phyloP scores from a whole-genome alignment of 35 echinoderm and acorn worm genomes.

The Anneissia japonica region DNA sequence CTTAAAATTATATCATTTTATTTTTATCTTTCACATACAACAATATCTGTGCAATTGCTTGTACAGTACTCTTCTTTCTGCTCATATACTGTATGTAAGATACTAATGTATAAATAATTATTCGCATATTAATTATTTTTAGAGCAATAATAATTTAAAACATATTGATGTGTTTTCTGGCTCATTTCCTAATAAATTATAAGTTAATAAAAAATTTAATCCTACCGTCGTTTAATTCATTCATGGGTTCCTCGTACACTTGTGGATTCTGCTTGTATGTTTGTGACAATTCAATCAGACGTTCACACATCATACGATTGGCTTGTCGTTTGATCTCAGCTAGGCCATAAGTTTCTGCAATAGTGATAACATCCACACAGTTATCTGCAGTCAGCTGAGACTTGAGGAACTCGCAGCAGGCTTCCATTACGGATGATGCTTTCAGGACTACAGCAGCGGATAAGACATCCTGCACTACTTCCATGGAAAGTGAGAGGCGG shows the following conservation, averaged over 20 bases:
- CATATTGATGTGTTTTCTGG: too few species aligned
- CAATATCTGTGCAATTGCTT: too few species aligned
- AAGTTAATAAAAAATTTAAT: background rate
- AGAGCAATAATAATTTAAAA: too few species aligned
- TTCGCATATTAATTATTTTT: too few species aligned
- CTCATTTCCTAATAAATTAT: too few species aligned
- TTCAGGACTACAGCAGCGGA: conserved; percentile 46
- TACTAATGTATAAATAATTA: too few species aligned
- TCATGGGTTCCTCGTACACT: background rate
- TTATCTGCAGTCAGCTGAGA: conserved; percentile 70
- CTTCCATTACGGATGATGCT: conserved; percentile 52
- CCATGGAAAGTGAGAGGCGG: conserved; percentile 46
- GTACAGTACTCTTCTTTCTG: too few species aligned
- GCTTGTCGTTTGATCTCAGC: conserved; percentile 67
- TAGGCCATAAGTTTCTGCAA: conserved; percentile 62
- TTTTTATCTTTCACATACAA: too few species aligned
- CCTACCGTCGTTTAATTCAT: background rate
- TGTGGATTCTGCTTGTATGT: conserved; percentile 43
- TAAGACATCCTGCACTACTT: conserved; percentile 51
- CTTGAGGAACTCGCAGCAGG: conserved; percentile 68
- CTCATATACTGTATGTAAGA: too few species aligned
- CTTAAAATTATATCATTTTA: too few species aligned
- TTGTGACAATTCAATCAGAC: conserved; percentile 70
- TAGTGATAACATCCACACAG: conserved; percentile 69
- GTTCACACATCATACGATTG: conserved; percentile 64